A percentile compares a stretch with the other conserved stretches of the same genome.
Evolutionary conservation across 2,888 invertebrate genomes (phyloP).

Genomic region (Pyrocoelia pectoralis): DNA sequence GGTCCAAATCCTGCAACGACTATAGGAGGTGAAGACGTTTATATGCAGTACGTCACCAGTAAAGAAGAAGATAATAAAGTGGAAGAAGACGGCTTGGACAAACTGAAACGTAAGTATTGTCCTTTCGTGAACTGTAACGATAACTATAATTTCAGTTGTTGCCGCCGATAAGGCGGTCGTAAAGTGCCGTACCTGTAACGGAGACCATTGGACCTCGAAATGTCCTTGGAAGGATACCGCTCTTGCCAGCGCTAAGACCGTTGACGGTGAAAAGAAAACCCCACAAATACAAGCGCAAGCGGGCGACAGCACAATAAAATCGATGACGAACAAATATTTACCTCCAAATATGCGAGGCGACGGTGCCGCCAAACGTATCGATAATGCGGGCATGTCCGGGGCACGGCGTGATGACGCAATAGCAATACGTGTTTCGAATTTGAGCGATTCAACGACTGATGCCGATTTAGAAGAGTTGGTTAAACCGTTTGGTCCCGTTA

Average conservation of each 20-base stretch:
- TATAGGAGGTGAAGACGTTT: conserved; percentile 94
- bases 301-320: conserved; percentile 53
- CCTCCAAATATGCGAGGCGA: conserved; percentile 92
- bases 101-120: conserved; percentile 67
- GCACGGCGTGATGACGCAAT: conserved; percentile 77
- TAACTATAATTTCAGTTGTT: conserved; percentile 45
- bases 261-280: conserved; percentile 63
- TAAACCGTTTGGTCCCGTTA: conserved; percentile 90
- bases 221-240: conserved; percentile 97
- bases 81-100: conserved; percentile 80
- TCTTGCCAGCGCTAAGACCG: conserved; percentile 71
- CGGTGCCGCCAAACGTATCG: conserved; percentile 76
- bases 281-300: conserved; percentile 37
- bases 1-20: conserved; percentile 99
- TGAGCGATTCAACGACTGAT: conserved; percentile 95
- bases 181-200: conserved; percentile 90
- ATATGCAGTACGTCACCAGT: conserved; percentile 90
- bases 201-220: conserved; percentile 98
- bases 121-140: too few relatives aligned
- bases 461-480: conserved; percentile 96
- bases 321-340: conserved; percentile 77
- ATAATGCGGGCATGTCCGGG: conserved; percentile 53
- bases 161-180: conserved; percentile 73
- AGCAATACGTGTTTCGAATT: conserved; percentile 96
- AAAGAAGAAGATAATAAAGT: conserved; percentile 88